Evolutionary conservation across 2,113 vertebrate species (phyloP).

Genomic region (Solea solea): DNA sequence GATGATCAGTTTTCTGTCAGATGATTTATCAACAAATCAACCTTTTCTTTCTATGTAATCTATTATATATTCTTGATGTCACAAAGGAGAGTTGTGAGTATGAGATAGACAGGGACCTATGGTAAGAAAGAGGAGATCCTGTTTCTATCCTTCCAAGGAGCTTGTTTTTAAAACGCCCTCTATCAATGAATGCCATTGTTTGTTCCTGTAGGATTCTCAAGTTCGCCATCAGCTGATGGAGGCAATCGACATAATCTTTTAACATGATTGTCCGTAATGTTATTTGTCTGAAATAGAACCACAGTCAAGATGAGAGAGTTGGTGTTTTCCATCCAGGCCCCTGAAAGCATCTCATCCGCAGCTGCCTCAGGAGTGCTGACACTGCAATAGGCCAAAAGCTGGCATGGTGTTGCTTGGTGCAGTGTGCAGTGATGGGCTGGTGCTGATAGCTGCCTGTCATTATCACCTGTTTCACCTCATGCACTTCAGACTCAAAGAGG

Average conservation of each 20-base stretch:
- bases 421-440: conserved; percentile 49
- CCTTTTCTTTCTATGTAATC: not conserved
- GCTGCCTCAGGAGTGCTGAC: conserved; percentile 57
- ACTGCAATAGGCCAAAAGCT: conserved; percentile 47
- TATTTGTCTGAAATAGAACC: conserved; percentile 44
- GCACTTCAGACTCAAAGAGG: not conserved
- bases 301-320: conserved; percentile 1
- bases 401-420: conserved; percentile 59
- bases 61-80: not conserved
- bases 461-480: conserved; percentile 45
- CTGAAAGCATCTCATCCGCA: conserved; percentile 28
- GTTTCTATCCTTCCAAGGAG: not conserved
- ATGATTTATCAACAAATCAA: not conserved
- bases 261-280: conserved; percentile 51
- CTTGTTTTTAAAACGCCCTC: conserved; percentile 57
- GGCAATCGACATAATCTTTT: conserved; percentile 16
- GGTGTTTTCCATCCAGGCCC: conserved; percentile 2
- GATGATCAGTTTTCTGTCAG: too few species aligned
- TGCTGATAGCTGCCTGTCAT: conserved; percentile 26
- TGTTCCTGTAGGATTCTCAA: conserved; percentile 24
- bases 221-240: conserved; percentile 22
- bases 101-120: not conserved
- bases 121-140: conserved; percentile 6
- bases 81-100: not conserved
- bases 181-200: conserved; percentile 52